Evolutionary conservation across 1,140 invertebrate species (phyloP).

Genomic region (Lasaia peninsularis): DNA sequence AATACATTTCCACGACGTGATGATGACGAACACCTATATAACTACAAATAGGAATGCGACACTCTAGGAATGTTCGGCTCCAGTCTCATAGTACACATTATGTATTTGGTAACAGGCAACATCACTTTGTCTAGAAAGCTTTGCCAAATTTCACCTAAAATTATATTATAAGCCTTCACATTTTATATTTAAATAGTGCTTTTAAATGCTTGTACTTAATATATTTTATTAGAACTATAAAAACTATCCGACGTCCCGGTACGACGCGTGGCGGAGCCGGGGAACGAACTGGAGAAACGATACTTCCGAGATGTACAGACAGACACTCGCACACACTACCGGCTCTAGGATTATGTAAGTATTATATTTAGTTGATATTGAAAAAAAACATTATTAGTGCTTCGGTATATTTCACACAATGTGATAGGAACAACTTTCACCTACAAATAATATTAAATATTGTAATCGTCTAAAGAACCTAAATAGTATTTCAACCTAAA

Average conservation of each 20-base stretch:
- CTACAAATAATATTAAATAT: not conserved
- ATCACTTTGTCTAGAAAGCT: not conserved
- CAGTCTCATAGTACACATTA: conserved; percentile 42
- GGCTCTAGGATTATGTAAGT: too few relatives aligned
- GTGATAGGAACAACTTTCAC: not conserved
- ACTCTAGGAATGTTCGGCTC: conserved; percentile 34
- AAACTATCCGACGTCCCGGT: not conserved
- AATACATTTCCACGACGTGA: not conserved
- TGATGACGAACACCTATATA: conserved; percentile 15
- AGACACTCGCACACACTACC: too few relatives aligned
- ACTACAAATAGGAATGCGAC: conserved; percentile 41
- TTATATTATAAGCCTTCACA: not conserved
- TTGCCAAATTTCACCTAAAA: not conserved
- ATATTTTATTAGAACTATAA: not conserved
- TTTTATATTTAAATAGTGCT: not conserved
- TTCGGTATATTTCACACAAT: too few relatives aligned
- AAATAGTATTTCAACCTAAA: too few relatives aligned
- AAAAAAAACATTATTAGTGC: too few relatives aligned
- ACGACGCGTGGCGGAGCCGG: too few relatives aligned
- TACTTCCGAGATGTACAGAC: too few relatives aligned
- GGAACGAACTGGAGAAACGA: too few relatives aligned
- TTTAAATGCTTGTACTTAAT: conserved; percentile 25
- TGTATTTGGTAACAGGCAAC: conserved; percentile 46
- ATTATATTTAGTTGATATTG: too few relatives aligned
- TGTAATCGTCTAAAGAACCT: too few relatives aligned